A percentile compares a stretch with the other conserved stretches of the same genome.
These are phyloP conservation scores for Cryptophagus acutangulus DNA, from an alignment of 2,888 invertebrate genomes.

Conservation along the genomic window DNA sequence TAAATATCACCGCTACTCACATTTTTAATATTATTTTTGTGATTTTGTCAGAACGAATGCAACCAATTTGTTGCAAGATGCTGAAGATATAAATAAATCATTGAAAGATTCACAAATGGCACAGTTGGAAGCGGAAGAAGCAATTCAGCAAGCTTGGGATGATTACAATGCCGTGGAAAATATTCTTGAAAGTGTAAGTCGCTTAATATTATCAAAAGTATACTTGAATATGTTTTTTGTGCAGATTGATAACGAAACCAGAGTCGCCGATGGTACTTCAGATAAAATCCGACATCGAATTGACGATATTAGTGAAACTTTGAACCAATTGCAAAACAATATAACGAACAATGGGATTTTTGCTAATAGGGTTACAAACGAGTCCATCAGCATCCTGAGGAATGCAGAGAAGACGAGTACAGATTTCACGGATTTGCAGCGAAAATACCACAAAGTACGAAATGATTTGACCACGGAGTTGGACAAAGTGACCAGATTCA, in stretches of 20 bases:
- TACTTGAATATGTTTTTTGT: conserved; percentile 27
- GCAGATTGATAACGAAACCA: conserved; percentile 77
- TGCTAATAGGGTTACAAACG: conserved; percentile 74
- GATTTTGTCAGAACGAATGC: conserved; percentile 59
- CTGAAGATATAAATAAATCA: conserved; percentile 76
- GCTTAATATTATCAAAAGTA: conserved; percentile 4
- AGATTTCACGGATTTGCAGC: conserved; percentile 59
- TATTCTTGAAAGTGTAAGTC: conserved; percentile 64
- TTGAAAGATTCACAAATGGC: conserved; percentile 56
- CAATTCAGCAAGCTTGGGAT: conserved; percentile 74
- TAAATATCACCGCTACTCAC: conserved; percentile 43
- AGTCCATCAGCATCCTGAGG: conserved; percentile 67
- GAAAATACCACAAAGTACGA: conserved; percentile 68
- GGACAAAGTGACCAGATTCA: conserved; percentile 70
- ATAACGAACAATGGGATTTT: conserved; percentile 78
- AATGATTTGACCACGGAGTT: conserved; percentile 67
- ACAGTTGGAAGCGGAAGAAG: conserved; percentile 61
- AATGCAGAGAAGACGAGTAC: conserved; percentile 67
- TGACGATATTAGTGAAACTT: conserved; percentile 61
- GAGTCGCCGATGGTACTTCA: conserved; percentile 73
- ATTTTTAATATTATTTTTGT: conserved; percentile 20
- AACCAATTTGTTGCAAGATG: conserved; percentile 61
- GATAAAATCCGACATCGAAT: conserved; percentile 73
- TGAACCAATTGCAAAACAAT: conserved; percentile 73
- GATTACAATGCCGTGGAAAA: conserved; percentile 74